These are phyloP conservation scores for Strix aluco DNA, from an alignment of 2,113 vertebrate genomes.

Conservation along the genomic window DNA sequence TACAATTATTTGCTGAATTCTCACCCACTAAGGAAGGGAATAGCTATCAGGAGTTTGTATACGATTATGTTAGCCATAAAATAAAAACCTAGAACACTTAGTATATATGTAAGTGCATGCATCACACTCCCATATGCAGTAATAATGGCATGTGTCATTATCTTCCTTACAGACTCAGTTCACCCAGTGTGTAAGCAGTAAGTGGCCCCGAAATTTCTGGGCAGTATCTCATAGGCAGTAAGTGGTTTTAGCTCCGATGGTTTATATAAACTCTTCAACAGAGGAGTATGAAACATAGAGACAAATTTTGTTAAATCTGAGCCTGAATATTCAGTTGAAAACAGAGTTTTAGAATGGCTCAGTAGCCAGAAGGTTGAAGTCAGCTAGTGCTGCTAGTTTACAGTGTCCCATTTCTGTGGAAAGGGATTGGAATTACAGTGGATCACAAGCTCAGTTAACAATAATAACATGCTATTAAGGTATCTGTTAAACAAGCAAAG, in stretches of 20 bases:
- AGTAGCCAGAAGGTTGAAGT: background rate
- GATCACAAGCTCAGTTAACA: background rate
- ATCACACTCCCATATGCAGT: rapidly evolving
- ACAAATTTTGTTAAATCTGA: background rate
- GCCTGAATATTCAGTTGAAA: background rate
- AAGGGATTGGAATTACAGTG: background rate
- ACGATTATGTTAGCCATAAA: background rate
- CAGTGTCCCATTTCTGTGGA: background rate
- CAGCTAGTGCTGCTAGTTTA: background rate
- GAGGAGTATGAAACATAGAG: background rate
- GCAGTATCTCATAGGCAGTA: background rate
- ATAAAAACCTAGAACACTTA: background rate
- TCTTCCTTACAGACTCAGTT: background rate
- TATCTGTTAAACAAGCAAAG: background rate
- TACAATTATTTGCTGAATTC: background rate
- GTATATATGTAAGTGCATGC: background rate
- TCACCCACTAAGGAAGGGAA: background rate
- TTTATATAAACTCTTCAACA: background rate
- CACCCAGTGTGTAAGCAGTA: background rate
- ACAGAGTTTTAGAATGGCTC: background rate
- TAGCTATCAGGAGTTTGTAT: background rate
- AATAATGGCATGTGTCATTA: rapidly evolving
- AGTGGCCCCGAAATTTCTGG: background rate
- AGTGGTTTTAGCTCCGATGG: background rate
- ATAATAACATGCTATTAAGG: background rate